Evolutionary conservation across 1,140 invertebrate species (phyloP).

Genomic region (Drosophila funebris): DNA sequence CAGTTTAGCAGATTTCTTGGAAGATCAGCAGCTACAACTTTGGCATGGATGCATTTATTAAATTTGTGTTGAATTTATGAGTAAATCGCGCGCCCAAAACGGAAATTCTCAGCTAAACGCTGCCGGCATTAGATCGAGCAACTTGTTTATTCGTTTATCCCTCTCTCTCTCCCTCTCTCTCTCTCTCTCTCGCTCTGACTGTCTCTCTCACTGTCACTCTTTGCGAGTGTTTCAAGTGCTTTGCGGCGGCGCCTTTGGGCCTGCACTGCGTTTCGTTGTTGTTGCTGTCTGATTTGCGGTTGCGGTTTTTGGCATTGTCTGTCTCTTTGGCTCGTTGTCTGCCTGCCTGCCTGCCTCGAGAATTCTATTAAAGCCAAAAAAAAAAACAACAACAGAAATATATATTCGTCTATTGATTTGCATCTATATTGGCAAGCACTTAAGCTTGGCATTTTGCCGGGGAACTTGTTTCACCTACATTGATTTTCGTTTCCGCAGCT

Average conservation of each 20-base stretch:
- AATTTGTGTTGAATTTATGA: constrained; percentile 66
- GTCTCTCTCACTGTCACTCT: neutral
- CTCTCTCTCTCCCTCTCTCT: neutral
- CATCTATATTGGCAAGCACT: constrained; percentile 71
- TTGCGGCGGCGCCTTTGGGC: constrained; percentile 71
- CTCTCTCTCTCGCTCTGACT: neutral
- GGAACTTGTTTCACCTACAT: constrained; percentile 80
- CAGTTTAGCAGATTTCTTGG: constrained; percentile 46
- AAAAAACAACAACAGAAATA: no score
- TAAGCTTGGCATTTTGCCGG: constrained; percentile 62
- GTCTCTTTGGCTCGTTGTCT: neutral
- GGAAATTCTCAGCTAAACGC: constrained; percentile 64
- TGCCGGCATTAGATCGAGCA: constrained; percentile 44
- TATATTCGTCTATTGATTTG: constrained; percentile 71
- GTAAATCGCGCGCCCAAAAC: constrained; percentile 42
- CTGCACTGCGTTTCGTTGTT: constrained; percentile 46
- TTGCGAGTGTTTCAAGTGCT: constrained; percentile 22
- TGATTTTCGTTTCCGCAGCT: constrained; percentile 75
- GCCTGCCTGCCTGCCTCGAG: constrained; percentile 39
- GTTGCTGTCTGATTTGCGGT: constrained; percentile 69
- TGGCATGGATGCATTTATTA: constrained; percentile 31
- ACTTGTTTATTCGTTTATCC: constrained; percentile 49
- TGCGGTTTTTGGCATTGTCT: constrained; percentile 37
- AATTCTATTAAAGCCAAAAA: constrained; percentile 68
- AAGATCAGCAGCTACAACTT: constrained; percentile 21